phyloP scores from a whole-genome alignment of 2,888 invertebrate genomes.

The Didymodactylos carnosus region DNA sequence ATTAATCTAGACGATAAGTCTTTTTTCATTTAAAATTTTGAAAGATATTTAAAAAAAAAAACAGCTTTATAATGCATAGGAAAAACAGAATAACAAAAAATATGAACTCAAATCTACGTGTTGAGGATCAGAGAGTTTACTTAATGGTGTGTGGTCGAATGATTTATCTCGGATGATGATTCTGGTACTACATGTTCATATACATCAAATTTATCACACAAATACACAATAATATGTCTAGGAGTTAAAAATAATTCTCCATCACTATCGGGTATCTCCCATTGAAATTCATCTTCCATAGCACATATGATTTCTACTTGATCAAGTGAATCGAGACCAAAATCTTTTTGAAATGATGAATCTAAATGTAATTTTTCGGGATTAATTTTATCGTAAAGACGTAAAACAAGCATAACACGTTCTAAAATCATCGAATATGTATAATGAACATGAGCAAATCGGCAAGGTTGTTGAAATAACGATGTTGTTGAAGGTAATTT shows the following conservation, averaged over 20 bases:
- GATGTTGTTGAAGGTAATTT: too few relatives aligned
- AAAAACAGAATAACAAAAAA: too few relatives aligned
- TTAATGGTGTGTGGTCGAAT: too few relatives aligned
- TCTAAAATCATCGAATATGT: conserved; percentile 12
- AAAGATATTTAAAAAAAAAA: too few relatives aligned
- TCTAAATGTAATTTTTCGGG: conserved; percentile 62
- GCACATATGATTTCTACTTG: conserved; percentile 99
- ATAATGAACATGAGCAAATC: conserved; percentile 12
- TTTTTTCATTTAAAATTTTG: too few relatives aligned
- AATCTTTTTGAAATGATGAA: conserved; percentile 84
- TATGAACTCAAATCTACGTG: too few relatives aligned
- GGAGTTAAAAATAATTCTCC: conserved; percentile 76
- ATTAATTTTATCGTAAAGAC: conserved; percentile 68
- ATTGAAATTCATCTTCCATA: conserved; percentile 91
- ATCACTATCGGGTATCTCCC: conserved; percentile 93
- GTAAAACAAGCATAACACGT: conserved; percentile 65
- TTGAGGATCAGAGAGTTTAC: too few relatives aligned
- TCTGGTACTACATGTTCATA: conserved; percentile 17
- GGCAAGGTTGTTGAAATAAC: too few relatives aligned
- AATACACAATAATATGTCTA: conserved; percentile 72
- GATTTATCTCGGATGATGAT: too few relatives aligned
- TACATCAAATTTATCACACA: conserved; percentile 56
- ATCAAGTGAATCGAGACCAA: conserved; percentile 89
- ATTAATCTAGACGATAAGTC: too few relatives aligned
- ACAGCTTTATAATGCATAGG: too few relatives aligned